These are phyloP conservation scores for Microtus obscurus DNA, from an alignment of 2,797 vertebrate genomes.

Conservation along the genomic window DNA sequence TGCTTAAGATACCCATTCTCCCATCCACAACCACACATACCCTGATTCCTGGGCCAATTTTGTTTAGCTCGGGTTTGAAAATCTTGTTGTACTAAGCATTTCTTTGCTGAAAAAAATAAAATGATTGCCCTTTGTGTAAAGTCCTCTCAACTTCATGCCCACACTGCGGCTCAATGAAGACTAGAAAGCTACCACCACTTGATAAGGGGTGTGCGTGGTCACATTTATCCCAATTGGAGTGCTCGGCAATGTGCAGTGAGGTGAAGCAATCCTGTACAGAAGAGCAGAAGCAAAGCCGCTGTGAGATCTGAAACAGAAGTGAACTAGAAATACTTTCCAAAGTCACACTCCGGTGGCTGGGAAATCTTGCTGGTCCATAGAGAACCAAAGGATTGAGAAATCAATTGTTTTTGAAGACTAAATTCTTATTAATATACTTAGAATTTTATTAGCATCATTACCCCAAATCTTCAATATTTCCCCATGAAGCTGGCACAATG, in stretches of 20 bases:
- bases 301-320: slow-evolving; percentile 71
- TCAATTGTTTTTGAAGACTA: background rate
- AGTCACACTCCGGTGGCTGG: background rate
- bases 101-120: slow-evolving; percentile 74
- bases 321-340: slow-evolving; percentile 66
- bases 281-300: slow-evolving; percentile 75
- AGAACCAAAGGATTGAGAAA: slow-evolving; percentile 14
- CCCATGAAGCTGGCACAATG: background rate
- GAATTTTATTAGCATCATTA: background rate
- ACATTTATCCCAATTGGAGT: slow-evolving; percentile 72
- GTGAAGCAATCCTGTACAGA: slow-evolving; percentile 80
- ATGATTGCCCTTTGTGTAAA: slow-evolving; percentile 73
- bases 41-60: background rate
- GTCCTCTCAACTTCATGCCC: slow-evolving; percentile 80
- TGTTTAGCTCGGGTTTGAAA: slow-evolving; percentile 3
- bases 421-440: background rate
- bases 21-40: background rate
- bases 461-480: background rate
- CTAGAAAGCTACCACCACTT: slow-evolving; percentile 75
- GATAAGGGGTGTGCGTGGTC: slow-evolving; percentile 77
- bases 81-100: slow-evolving; percentile 76
- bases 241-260: slow-evolving; percentile 77
- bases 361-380: slow-evolving; percentile 2
- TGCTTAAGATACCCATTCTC: background rate
- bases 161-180: slow-evolving; percentile 81